A percentile compares a stretch with the other conserved stretches of the same genome.
phyloP scores from a whole-genome alignment of 2,797 vertebrate species.

The Crenuchus spilurus region DNA sequence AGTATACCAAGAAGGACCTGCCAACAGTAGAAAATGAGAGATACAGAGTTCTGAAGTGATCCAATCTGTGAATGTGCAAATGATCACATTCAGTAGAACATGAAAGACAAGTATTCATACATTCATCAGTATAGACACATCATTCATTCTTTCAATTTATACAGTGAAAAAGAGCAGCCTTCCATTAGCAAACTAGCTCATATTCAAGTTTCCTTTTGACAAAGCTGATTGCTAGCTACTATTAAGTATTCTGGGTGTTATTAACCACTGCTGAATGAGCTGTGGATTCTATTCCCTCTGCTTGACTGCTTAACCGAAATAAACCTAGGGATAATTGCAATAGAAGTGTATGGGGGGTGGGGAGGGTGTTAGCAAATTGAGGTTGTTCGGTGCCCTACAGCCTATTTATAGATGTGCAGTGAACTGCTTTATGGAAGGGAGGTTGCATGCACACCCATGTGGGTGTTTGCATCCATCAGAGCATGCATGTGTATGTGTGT shows the following conservation, averaged over 20 bases:
- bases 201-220: slow-evolving; percentile 65
- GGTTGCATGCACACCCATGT: slow-evolving; percentile 61
- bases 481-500: slow-evolving; percentile 55
- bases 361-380: slow-evolving; percentile 70
- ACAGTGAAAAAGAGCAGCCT: background rate
- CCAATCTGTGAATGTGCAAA: slow-evolving; percentile 34
- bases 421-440: slow-evolving; percentile 75
- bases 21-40: slow-evolving; percentile 27
- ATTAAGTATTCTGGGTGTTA: slow-evolving; percentile 72
- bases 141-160: slow-evolving; percentile 32
- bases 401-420: slow-evolving; percentile 81
- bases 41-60: background rate
- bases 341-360: slow-evolving; percentile 73
- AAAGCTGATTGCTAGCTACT: slow-evolving; percentile 69
- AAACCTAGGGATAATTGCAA: slow-evolving; percentile 82
- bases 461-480: slow-evolving; percentile 51
- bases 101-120: slow-evolving; percentile 46
- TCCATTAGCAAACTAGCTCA: slow-evolving; percentile 61
- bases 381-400: slow-evolving; percentile 78
- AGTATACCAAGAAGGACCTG: slow-evolving; percentile 22
- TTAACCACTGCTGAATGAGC: slow-evolving; percentile 74
- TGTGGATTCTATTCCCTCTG: slow-evolving; percentile 74
- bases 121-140: slow-evolving; percentile 4
- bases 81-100: slow-evolving; percentile 24
- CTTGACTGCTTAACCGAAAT: slow-evolving; percentile 81